Evolutionary conservation across 2,797 vertebrate genomes (phyloP).

Genomic region (Dendrocincla tyrannina): DNA sequence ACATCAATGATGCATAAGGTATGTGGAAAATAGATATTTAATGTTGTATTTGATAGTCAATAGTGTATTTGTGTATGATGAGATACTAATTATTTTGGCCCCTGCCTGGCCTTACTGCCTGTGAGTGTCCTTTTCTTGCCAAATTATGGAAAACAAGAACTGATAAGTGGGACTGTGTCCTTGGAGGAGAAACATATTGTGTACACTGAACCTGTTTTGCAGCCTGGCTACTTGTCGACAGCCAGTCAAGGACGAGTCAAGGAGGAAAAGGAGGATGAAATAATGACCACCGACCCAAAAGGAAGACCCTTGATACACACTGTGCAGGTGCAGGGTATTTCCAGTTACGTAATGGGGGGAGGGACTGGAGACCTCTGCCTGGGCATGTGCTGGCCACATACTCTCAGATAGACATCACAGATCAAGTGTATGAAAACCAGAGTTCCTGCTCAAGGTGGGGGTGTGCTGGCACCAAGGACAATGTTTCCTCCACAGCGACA

Average conservation of each 20-base stretch:
- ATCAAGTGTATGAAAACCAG: background rate
- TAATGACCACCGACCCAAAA: background rate
- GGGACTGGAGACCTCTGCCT: background rate
- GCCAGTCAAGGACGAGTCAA: background rate
- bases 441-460: background rate
- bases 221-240: background rate
- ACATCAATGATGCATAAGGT: background rate
- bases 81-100: too few species aligned
- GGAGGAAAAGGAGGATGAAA: background rate
- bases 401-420: background rate
- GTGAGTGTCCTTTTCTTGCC: background rate
- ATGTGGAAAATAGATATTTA: background rate
- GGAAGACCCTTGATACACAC: background rate
- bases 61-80: too few species aligned
- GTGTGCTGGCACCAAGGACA: background rate
- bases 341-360: background rate
- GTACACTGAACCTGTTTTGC: background rate
- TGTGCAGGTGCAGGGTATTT: background rate
- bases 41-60: background rate
- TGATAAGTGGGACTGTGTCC: background rate
- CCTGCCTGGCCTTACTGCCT: too few species aligned
- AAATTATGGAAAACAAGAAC: background rate
- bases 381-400: background rate
- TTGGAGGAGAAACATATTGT: background rate
- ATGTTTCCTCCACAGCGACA: too few species aligned